A percentile compares a stretch with the other conserved stretches of the same genome.
phyloP scores from a whole-genome alignment of 2,888 invertebrate genomes.

The Euclidia mi region DNA sequence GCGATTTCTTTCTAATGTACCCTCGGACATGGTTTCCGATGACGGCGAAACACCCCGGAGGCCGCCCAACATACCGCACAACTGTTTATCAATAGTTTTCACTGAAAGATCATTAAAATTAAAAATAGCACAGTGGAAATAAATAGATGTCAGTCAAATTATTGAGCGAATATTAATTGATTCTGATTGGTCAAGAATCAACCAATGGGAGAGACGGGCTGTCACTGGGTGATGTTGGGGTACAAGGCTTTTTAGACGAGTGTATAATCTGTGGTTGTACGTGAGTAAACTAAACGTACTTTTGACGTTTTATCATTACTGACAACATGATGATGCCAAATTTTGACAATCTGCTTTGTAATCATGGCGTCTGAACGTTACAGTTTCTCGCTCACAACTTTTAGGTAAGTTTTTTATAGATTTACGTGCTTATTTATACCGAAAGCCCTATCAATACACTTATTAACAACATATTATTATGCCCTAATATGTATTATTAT shows the following conservation, averaged over 20 bases:
- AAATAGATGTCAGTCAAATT: conserved; percentile 75
- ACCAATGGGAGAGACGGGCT: conserved; percentile 59
- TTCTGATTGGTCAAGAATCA: conserved; percentile 64
- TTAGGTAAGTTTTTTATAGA: conserved; percentile 85
- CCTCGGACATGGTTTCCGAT: conserved; percentile 83
- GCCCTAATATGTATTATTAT: not conserved
- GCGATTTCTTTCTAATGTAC: conserved; percentile 78
- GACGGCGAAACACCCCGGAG: conserved; percentile 80
- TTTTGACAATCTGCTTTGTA: conserved; percentile 88
- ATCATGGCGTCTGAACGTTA: conserved; percentile 98
- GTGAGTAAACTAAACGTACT: conserved; percentile 30
- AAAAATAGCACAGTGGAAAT: conserved; percentile 72
- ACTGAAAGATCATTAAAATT: conserved; percentile 63
- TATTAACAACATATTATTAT: not conserved
- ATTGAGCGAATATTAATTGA: conserved; percentile 74
- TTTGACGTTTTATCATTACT: conserved; percentile 40
- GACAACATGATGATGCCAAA: conserved; percentile 67
- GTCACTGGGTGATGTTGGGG: not conserved
- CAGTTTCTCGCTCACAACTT: conserved; percentile 97
- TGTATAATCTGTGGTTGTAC: not conserved
- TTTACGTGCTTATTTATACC: conserved; percentile 53
- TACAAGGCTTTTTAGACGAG: conserved; percentile 10
- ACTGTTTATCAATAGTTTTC: conserved; percentile 51
- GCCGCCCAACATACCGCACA: conserved; percentile 68
- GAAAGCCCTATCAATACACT: conserved; percentile 7